Percentiles rank a stretch among this genome's conserved stretches.
Conservation (phyloP, 1,140 invertebrate species). For the Zaprionus inermis region DNA sequence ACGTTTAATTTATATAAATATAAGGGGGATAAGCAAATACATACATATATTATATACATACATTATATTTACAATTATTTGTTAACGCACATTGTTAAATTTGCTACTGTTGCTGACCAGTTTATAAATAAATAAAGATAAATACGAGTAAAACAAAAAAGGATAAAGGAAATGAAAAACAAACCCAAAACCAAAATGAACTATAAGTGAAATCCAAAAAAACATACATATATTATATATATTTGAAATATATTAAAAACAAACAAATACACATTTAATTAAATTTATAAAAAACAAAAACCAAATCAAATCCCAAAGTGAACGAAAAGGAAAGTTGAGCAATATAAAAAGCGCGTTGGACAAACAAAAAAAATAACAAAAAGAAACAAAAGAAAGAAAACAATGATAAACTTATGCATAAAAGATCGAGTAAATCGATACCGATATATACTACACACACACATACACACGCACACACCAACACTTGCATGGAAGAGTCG, state of each 20-base stretch:
- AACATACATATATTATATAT: slow-evolving; percentile 83
- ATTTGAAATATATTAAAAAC: slow-evolving; percentile 77
- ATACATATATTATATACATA: slow-evolving; percentile 64
- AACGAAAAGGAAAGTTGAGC: slow-evolving; percentile 46
- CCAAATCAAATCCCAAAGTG: slow-evolving; percentile 62
- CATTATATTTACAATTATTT: slow-evolving; percentile 84
- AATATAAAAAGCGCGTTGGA: slow-evolving; percentile 40
- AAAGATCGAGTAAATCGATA: slow-evolving; percentile 56
- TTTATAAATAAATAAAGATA: slow-evolving; percentile 76
- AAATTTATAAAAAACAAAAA: slow-evolving; percentile 62
- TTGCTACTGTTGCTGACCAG: slow-evolving; percentile 84
- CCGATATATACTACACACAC: slow-evolving; percentile 63
- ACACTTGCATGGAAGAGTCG: neutral
- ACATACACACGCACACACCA: slow-evolving; percentile 31
- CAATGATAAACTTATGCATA: slow-evolving; percentile 54
- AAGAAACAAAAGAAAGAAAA: slow-evolving; percentile 34
- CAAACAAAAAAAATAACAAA: slow-evolving; percentile 39
- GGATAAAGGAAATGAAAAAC: slow-evolving; percentile 20
- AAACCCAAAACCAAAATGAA: slow-evolving; percentile 19
- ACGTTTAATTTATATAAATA: slow-evolving; percentile 25
- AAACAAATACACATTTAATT: slow-evolving; percentile 70
- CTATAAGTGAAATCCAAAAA: slow-evolving; percentile 74
- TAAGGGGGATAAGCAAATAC: slow-evolving; percentile 37
- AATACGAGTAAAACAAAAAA: slow-evolving; percentile 48
- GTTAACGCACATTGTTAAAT: slow-evolving; percentile 84